Percentiles rank a stretch among this genome's conserved stretches.
Evolutionary conservation across 2,888 invertebrate genomes (phyloP).

Genomic region (Tineola bisselliella): DNA sequence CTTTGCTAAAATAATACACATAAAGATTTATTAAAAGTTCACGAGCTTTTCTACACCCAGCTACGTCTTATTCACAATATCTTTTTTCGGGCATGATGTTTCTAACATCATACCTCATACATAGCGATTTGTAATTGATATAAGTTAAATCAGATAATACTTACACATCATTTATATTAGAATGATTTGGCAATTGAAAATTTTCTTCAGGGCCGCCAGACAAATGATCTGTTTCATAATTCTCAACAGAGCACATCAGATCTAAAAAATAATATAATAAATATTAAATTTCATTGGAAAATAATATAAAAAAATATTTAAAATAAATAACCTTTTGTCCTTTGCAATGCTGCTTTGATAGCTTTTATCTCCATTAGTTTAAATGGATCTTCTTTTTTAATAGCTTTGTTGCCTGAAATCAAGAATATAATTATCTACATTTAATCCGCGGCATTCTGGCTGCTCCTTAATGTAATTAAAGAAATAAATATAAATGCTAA

Average conservation of each 20-base stretch:
- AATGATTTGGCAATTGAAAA: constrained; percentile 44
- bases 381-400: constrained; percentile 58
- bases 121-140: no score
- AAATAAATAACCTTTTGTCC: constrained; percentile 44
- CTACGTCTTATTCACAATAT: no score
- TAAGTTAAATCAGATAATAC: no score
- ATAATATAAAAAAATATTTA: neutral
- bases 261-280: constrained; percentile 27
- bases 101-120: no score
- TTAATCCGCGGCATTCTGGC: neutral
- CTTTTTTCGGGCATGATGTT: no score
- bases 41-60: no score
- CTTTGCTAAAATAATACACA: constrained; percentile 35
- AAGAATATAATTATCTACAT: neutral
- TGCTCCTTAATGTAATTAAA: no score
- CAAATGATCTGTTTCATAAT: constrained; percentile 47
- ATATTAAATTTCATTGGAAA: neutral
- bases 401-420: constrained; percentile 43
- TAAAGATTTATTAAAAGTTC: neutral
- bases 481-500: no score
- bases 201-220: constrained; percentile 41
- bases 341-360: constrained; percentile 56
- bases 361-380: constrained; percentile 62
- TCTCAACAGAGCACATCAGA: constrained; percentile 59
- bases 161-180: constrained; percentile 58